Percentiles rank a stretch among this genome's conserved stretches.
phyloP scores from a whole-genome alignment of 2,113 vertebrate species.

The Sterrhoptilus dennistouni region DNA sequence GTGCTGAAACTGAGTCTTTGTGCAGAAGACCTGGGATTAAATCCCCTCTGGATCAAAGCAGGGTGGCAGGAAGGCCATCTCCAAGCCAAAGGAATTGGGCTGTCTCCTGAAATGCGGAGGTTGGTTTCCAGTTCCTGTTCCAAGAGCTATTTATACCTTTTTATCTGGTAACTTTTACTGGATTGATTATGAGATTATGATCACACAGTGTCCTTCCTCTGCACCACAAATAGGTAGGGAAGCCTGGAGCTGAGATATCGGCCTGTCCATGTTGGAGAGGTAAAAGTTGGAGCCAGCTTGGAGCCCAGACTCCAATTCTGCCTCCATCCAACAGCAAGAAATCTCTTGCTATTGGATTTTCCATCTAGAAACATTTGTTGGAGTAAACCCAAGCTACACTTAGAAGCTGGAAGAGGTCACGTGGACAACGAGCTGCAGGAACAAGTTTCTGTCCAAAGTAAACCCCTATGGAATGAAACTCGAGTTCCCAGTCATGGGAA shows the following conservation, averaged over 20 bases:
- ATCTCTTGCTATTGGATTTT: not conserved
- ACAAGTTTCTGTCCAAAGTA: conserved; percentile 40
- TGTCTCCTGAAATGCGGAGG: not conserved
- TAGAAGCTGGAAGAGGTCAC: not conserved
- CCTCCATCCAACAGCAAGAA: not conserved
- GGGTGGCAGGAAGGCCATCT: not conserved
- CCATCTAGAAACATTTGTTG: not conserved
- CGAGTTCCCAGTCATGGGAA: conserved; percentile 17
- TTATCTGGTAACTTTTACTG: not conserved
- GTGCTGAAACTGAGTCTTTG: not conserved
- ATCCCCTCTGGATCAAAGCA: not conserved
- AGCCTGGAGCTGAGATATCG: not conserved
- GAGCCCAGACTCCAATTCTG: not conserved
- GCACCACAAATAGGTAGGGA: not conserved
- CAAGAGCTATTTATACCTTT: conserved; percentile 27
- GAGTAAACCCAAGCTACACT: not conserved
- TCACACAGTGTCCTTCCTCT: not conserved
- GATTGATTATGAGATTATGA: not conserved
- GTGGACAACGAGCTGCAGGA: not conserved
- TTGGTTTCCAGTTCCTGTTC: conserved; percentile 45
- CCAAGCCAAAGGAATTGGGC: not conserved
- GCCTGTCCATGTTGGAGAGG: accelerated
- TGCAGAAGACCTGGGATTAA: not conserved
- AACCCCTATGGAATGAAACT: conserved; percentile 31
- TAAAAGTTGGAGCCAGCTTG: not conserved